Evolutionary conservation across 2,797 vertebrate genomes (phyloP), one percentile per base, ranked within the genome.

Genomic region (Crax fasciolata): DNA sequence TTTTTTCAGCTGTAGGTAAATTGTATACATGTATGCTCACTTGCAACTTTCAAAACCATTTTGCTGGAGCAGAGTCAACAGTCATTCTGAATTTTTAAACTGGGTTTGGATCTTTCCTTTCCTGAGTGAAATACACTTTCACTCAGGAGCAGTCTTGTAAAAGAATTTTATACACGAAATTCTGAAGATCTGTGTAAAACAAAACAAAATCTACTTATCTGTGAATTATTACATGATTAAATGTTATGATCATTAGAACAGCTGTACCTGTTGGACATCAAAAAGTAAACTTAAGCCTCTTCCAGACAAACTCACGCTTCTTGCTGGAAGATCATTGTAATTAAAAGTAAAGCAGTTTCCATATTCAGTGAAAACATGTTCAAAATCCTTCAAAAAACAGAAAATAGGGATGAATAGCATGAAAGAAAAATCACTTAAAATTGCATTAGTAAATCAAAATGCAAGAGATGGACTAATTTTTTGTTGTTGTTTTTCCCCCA

Each of bases 321-420:
- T 97, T 71, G 91, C 58, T 87, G 91, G 55, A 38, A 96, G n/a
- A 38, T 96, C 95, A 65, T 96, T 92, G 32, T 97, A 91, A 94
- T 98, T 98, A 94, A 98, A 98, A 90, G 98, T 98, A 93, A 98
- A 98, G 91, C 98, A 98, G 84, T 98, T 98, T 89, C 98, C 98
- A 3, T 98, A 98, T 96, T 98, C 98, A 87, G 98, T 98, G 93
- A 98, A 98, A 89, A 98, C 61, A 19, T 98, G 98, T 80, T 94
- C 91, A 93, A 98, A 98, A 94, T 98, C 98, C 98, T 98, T 84
- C 32, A 97, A 80, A 51, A 79, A 95, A 89, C 18, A 24, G 93
- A 97, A 97, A 97, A 94, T 1, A 61, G 46, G 52, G 24, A 74
- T 67, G 84, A 92, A 35, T 67, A 52, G 94, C 94, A 89, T 49